Conservation (phyloP, 2,797 vertebrate species). For the Cyprinodon diabolis region DNA sequence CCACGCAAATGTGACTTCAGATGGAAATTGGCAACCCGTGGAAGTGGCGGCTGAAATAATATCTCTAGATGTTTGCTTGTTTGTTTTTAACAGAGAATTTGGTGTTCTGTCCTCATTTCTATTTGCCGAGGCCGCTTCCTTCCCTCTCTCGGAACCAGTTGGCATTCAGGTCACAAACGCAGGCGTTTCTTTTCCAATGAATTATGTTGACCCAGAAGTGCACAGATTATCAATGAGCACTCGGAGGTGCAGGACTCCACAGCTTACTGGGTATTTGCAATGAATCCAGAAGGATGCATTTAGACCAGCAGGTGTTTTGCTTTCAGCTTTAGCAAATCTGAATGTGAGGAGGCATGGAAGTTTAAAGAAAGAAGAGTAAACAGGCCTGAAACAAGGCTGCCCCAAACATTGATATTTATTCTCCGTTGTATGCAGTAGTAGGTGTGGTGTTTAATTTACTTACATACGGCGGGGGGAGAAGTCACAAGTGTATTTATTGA, state of each 20-base stretch:
- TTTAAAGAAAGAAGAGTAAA: conserved; percentile 30
- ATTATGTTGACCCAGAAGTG: conserved; percentile 19
- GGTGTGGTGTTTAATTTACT: conserved; percentile 21
- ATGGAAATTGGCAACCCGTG: conserved; percentile 20
- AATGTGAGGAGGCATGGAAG: not conserved
- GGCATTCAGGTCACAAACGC: conserved; percentile 17
- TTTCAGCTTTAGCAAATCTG: conserved; percentile 5
- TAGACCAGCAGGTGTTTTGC: not conserved
- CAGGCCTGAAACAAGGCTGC: conserved; percentile 10
- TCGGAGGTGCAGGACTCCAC: not conserved
- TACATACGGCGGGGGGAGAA: not conserved
- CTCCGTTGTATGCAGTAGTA: conserved; percentile 8
- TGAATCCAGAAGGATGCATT: conserved; percentile 2
- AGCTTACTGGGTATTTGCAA: conserved; percentile 27
- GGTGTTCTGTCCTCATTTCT: not conserved
- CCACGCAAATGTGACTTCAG: conserved; percentile 21
- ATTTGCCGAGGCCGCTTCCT: conserved; percentile 17
- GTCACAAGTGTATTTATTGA: conserved; percentile 31
- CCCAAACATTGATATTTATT: conserved; percentile 28
- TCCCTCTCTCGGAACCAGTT: conserved; percentile 18
- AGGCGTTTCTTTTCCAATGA: conserved; percentile 7
- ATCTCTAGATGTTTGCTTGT: conserved; percentile 16
- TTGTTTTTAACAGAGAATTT: conserved; percentile 2
- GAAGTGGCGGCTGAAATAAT: conserved; percentile 9
- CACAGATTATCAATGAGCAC: conserved; percentile 6